Percentiles rank a stretch among this genome's conserved stretches.
These are phyloP conservation scores for Ceratina calcarata DNA, from an alignment of 1,140 invertebrate genomes.

Conservation along the genomic window DNA sequence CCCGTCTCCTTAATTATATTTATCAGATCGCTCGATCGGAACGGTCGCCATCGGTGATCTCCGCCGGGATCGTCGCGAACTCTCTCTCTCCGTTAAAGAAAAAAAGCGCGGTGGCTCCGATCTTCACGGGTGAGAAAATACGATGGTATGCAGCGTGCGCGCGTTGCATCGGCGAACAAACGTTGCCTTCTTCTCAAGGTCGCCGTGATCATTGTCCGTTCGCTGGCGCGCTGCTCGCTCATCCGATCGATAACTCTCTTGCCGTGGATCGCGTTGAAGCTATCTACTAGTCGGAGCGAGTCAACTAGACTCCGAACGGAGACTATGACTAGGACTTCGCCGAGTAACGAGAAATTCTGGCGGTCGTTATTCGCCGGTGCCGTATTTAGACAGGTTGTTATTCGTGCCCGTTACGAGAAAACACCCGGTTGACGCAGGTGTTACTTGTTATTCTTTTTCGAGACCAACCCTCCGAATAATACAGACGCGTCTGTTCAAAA, in stretches of 20 bases:
- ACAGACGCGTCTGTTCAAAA: not conserved
- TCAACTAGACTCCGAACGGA: constrained; percentile 16
- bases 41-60: constrained; percentile 39
- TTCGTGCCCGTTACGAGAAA: constrained; percentile 6
- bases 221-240: constrained; percentile 30
- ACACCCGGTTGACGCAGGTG: not conserved
- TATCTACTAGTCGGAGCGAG: constrained; percentile 8
- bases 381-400: constrained; percentile 29
- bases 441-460: not conserved
- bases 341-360: constrained; percentile 39
- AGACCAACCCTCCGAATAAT: not conserved
- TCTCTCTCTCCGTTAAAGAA: not conserved
- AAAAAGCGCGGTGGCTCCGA: constrained; percentile 31
- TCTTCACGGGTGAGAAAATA: constrained; percentile 57
- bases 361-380: constrained; percentile 22
- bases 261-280: constrained; percentile 6
- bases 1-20: constrained; percentile 57
- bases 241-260: constrained; percentile 43
- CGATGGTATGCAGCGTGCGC: constrained; percentile 42
- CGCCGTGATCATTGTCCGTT: constrained; percentile 46
- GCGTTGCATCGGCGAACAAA: constrained; percentile 49
- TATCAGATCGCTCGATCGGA: constrained; percentile 53
- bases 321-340: not conserved
- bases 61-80: constrained; percentile 39
- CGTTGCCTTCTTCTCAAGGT: constrained; percentile 56